A percentile compares a stretch with the other conserved stretches of the same genome.
Evolutionary conservation across 1,140 invertebrate genomes (phyloP).

Genomic region (Drosophila pseudoobscura): DNA sequence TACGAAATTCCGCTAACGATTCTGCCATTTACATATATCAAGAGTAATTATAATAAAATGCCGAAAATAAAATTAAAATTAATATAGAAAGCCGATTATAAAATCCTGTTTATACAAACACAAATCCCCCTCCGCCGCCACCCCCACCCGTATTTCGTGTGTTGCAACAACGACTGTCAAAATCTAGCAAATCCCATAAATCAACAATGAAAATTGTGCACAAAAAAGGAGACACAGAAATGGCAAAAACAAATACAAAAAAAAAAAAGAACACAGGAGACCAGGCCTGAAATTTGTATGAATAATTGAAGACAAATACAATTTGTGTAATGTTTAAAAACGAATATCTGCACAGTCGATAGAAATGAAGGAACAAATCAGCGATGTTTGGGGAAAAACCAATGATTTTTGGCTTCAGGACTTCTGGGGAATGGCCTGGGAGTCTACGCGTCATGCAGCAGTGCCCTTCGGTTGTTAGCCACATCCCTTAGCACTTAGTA

Average conservation of each 20-base stretch:
- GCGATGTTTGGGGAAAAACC: not conserved
- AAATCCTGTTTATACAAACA: conserved; percentile 39
- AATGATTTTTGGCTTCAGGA: not conserved
- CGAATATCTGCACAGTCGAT: conserved; percentile 34
- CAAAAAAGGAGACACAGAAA: conserved; percentile 32
- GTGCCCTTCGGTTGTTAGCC: not conserved
- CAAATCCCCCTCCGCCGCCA: not conserved
- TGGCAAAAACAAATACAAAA: conserved; percentile 26
- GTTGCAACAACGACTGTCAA: conserved; percentile 63
- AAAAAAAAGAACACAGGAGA: conserved; percentile 18
- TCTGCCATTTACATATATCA: conserved; percentile 78
- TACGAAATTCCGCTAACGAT: conserved; percentile 62
- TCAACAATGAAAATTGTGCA: conserved; percentile 65
- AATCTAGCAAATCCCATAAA: conserved; percentile 80
- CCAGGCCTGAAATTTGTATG: conserved; percentile 35
- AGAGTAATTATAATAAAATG: conserved; percentile 83
- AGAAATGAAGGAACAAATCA: conserved; percentile 28
- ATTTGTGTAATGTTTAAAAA: conserved; percentile 18
- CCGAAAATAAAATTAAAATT: conserved; percentile 83
- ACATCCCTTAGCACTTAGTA: too few species aligned
- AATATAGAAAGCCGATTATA: conserved; percentile 83
- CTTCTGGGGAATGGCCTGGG: not conserved
- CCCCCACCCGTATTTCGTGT: conserved; percentile 8
- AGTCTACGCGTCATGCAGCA: too few species aligned
- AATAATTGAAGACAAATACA: conserved; percentile 54